Conservation (phyloP, 2,797 vertebrate genomes). For the Sebastes taczanowskii region DNA sequence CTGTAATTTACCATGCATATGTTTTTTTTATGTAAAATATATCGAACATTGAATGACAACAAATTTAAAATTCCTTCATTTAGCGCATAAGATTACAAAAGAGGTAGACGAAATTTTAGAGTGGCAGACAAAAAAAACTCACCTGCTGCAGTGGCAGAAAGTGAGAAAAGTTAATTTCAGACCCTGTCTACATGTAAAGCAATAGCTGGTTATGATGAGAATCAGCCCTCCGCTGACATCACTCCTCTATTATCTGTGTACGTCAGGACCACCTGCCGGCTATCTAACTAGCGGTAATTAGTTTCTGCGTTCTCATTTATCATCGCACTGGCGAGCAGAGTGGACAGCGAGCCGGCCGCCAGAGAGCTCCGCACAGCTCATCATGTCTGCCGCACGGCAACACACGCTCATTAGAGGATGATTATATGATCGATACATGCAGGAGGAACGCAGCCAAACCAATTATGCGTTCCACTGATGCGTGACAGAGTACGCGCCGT, state of each 20-base stretch:
- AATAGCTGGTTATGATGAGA: background rate
- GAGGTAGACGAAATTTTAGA: too few relatives aligned
- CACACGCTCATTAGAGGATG: slow-evolving; percentile 1
- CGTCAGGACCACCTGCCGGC: background rate
- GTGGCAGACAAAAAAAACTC: too few relatives aligned
- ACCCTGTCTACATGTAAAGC: background rate
- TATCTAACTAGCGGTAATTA: slow-evolving; percentile 12
- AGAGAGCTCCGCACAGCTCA: slow-evolving; percentile 48
- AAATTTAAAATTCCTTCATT: too few relatives aligned
- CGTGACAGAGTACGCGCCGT: background rate
- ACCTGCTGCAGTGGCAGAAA: too few relatives aligned
- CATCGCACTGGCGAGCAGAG: background rate
- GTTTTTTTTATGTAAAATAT: too few relatives aligned
- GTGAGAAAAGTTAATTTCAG: too few relatives aligned
- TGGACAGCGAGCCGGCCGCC: slow-evolving; percentile 5
- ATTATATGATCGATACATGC: slow-evolving; percentile 16
- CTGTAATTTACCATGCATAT: too few relatives aligned
- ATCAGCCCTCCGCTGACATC: background rate
- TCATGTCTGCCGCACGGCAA: slow-evolving; percentile 10
- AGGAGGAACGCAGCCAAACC: background rate
- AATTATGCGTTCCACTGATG: background rate
- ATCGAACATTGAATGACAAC: too few relatives aligned
- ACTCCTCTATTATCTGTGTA: background rate
- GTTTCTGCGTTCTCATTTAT: slow-evolving; percentile 52
- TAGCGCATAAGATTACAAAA: too few relatives aligned